Evolutionary conservation across 1,140 invertebrate genomes (phyloP).

Genomic region (Diploscapter pachys): DNA sequence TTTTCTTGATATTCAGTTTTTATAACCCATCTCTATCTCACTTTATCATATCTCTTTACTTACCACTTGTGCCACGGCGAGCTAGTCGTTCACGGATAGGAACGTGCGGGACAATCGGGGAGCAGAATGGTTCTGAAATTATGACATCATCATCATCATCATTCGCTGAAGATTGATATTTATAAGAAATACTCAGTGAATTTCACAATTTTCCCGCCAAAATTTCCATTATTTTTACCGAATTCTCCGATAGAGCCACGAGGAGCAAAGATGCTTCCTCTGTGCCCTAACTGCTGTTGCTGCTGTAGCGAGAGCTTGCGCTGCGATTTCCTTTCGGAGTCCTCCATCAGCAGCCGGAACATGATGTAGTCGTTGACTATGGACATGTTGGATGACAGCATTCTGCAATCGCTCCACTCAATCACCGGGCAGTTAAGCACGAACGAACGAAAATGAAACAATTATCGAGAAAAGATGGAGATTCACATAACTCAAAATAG

Average conservation of each 20-base stretch:
- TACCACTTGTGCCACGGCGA: slow-evolving; percentile 34
- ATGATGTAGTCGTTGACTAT: slow-evolving; percentile 43
- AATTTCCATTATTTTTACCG: not conserved
- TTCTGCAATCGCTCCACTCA: not conserved
- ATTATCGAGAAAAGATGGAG: no score
- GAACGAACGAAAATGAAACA: no score
- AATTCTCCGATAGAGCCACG: slow-evolving; percentile 3
- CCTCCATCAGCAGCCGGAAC: slow-evolving; percentile 41
- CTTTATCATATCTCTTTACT: slow-evolving; percentile 7
- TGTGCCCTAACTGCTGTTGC: not conserved
- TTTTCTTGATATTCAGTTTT: no score
- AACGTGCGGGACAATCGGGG: slow-evolving; percentile 38
- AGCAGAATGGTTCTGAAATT: slow-evolving; percentile 40
- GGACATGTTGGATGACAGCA: slow-evolving; percentile 31
- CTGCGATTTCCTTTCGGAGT: slow-evolving; percentile 28
- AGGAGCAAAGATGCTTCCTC: slow-evolving; percentile 5
- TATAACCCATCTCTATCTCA: no score
- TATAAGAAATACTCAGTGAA: no score
- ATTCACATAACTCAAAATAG: no score
- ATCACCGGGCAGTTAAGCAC: no score
- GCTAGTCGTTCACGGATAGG: slow-evolving; percentile 39
- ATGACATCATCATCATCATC: not conserved
- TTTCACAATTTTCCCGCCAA: no score
- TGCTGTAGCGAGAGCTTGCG: slow-evolving; percentile 7
- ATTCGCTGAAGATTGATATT: no score